phyloP scores from a whole-genome alignment of 2,888 invertebrate genomes.

The Drosophila anomalipes region DNA sequence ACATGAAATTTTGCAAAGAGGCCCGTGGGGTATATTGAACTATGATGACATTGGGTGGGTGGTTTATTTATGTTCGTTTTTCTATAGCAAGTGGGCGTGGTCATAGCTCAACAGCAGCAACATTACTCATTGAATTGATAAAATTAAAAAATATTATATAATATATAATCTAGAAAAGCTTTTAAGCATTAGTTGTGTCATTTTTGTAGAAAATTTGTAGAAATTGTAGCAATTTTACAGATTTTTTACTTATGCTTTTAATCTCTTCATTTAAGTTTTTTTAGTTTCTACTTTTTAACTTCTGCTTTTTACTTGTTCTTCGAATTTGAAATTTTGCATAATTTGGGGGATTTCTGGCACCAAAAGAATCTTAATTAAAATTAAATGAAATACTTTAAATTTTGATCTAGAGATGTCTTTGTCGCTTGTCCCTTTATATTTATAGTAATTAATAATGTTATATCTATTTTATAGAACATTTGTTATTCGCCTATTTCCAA shows the following conservation, averaged over 20 bases:
- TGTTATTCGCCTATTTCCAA: neutral
- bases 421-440: neutral
- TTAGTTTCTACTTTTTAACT: neutral
- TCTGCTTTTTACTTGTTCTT: neutral
- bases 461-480: conserved; percentile 11
- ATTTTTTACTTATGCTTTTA: neutral
- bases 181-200: neutral
- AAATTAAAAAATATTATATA: neutral
- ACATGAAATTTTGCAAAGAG: conserved; percentile 12
- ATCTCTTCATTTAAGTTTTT: neutral
- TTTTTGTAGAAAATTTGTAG: neutral
- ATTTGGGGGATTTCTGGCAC: no score
- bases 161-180: neutral
- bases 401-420: neutral
- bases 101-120: neutral
- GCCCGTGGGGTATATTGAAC: conserved; percentile 44
- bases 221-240: neutral
- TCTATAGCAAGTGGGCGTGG: conserved; percentile 28
- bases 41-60: neutral
- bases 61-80: neutral
- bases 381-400: neutral
- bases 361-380: neutral
- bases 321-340: rapidly evolving
- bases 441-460: neutral
- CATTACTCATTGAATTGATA: neutral